Conservation (phyloP, 2,888 invertebrate genomes). For the Phyto melanocephala region DNA sequence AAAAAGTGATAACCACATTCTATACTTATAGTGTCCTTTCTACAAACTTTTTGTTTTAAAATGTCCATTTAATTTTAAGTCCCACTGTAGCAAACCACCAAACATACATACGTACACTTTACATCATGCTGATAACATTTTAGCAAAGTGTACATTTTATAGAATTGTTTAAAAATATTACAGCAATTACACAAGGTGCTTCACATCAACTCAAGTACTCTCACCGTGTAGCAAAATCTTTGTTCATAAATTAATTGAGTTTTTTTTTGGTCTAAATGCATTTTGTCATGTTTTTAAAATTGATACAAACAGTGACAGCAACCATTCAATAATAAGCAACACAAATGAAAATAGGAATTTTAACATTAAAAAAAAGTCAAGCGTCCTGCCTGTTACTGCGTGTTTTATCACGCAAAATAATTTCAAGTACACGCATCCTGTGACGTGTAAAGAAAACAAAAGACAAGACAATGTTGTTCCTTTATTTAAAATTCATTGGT, state of each 20-base stretch:
- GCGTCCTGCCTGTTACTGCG: conserved; percentile 20
- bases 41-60: too few species aligned
- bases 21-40: too few species aligned
- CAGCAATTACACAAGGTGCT: background rate
- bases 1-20: too few species aligned
- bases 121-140: conserved; percentile 34
- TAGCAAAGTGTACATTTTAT: background rate
- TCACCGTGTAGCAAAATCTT: background rate
- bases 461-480: conserved; percentile 8
- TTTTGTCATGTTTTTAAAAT: conserved; percentile 3
- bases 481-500: conserved; percentile 48
- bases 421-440: conserved; percentile 54
- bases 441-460: conserved; percentile 21
- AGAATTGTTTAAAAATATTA: background rate
- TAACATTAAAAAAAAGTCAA: background rate
- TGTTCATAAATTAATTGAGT: conserved; percentile 19
- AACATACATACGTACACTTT: background rate
- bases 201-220: background rate
- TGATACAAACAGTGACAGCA: background rate
- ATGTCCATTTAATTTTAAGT: background rate
- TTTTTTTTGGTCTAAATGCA: background rate
- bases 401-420: conserved; percentile 57
- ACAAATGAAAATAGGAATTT: conserved; percentile 13
- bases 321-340: conserved; percentile 21
- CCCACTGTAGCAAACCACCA: background rate